Evolutionary conservation across 2,113 vertebrate species (phyloP).

Genomic region (Argyrosomus japonicus): DNA sequence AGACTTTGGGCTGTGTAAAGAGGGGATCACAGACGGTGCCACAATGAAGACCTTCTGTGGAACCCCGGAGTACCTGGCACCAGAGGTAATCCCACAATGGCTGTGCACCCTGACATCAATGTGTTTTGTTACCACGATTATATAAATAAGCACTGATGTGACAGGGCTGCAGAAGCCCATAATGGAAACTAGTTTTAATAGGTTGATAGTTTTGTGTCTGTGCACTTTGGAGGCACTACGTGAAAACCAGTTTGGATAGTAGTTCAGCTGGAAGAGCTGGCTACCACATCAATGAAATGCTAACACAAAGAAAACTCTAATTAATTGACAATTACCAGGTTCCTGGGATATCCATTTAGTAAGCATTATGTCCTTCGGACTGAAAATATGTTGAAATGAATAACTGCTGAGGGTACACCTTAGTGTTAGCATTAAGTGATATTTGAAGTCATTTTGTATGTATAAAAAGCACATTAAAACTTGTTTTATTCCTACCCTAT

Average conservation of each 20-base stretch:
- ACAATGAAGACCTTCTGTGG: constrained; percentile 99
- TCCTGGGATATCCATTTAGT: not conserved
- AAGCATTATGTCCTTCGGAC: not conserved
- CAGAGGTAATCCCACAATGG: constrained; percentile 85
- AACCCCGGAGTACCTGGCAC: constrained; percentile 97
- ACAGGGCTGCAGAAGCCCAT: not conserved
- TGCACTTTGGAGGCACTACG: not conserved
- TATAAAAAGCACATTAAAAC: not conserved
- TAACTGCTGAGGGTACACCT: too few species aligned
- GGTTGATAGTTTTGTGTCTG: not conserved
- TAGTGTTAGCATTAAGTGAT: not conserved
- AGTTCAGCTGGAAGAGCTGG: not conserved
- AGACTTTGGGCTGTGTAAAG: constrained; percentile 98
- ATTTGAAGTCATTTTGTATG: not conserved
- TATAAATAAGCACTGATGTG: not conserved
- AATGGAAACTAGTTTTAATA: not conserved
- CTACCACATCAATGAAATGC: not conserved
- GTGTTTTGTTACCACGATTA: not conserved
- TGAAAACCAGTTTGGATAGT: not conserved
- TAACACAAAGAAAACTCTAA: not conserved
- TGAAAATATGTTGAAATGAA: not conserved
- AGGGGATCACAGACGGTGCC: constrained; percentile 97
- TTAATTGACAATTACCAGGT: not conserved
- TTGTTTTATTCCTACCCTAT: not conserved
- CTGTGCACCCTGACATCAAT: not conserved